Percentiles rank a stretch among this genome's conserved stretches.
These are phyloP conservation scores for Meiosimyza platycephala DNA, from an alignment of 2,888 invertebrate genomes.

Conservation along the genomic window DNA sequence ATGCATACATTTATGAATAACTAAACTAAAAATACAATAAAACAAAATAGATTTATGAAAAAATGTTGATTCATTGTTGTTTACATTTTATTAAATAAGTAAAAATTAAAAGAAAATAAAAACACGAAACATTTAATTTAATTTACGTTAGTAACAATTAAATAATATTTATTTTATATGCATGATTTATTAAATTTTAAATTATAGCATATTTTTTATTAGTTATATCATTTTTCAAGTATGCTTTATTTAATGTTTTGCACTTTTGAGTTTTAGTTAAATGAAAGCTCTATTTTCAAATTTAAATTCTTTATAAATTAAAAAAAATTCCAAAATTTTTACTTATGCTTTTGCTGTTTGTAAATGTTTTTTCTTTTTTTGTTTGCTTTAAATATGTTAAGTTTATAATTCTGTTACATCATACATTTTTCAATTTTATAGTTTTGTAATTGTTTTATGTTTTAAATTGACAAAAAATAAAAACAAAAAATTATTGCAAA, in stretches of 20 bases:
- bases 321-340: background rate
- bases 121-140: conserved; percentile 20
- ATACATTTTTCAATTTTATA: conserved; percentile 2
- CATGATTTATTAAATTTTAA: background rate
- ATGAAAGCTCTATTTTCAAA: no score
- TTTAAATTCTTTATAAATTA: no score
- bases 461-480: background rate
- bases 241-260: no score
- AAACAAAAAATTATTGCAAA: conserved; percentile 7
- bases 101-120: conserved; percentile 24
- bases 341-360: conserved; percentile 26
- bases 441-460: conserved; percentile 35
- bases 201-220: no score
- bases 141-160: conserved; percentile 34
- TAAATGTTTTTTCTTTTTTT: conserved; percentile 31
- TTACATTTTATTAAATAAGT: conserved; percentile 24
- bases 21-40: conserved; percentile 22
- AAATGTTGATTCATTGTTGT: conserved; percentile 12
- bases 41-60: conserved; percentile 8
- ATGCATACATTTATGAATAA: conserved; percentile 11
- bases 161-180: conserved; percentile 20
- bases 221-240: no score
- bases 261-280: no score
- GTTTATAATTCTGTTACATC: conserved; percentile 24
- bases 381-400: conserved; percentile 33